Evolutionary conservation across 2,888 invertebrate genomes (phyloP).

Genomic region (Blastobasis lacticolella): DNA sequence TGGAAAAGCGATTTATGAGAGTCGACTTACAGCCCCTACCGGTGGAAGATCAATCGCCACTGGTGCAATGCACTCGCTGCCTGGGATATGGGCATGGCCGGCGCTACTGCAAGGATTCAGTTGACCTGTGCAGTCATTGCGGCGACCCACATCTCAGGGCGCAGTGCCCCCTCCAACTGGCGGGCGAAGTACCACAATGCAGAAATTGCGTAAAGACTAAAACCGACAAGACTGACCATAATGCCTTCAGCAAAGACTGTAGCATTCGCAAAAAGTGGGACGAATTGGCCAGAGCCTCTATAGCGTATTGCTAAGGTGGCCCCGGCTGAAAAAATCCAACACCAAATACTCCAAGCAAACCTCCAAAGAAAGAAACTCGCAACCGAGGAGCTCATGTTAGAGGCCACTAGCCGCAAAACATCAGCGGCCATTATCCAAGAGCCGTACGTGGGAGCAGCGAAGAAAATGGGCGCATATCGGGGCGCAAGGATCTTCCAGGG

Average conservation of each 20-base stretch:
- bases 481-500: background rate
- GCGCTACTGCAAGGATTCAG: slow-evolving; percentile 9
- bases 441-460: background rate
- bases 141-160: slow-evolving; percentile 11
- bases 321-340: background rate
- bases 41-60: too few species aligned
- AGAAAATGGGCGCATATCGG: background rate
- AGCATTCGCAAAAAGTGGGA: background rate
- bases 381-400: background rate
- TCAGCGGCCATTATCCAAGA: background rate
- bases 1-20: background rate
- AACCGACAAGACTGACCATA: slow-evolving; percentile 1
- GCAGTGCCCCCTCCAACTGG: slow-evolving; percentile 4
- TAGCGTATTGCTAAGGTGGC: background rate
- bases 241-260: slow-evolving; percentile 1
- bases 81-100: slow-evolving; percentile 11
- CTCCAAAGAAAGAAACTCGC: background rate
- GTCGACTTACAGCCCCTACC: too few species aligned
- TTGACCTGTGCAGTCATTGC: slow-evolving; percentile 15
- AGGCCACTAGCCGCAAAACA: background rate
- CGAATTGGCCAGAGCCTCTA: background rate
- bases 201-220: slow-evolving; percentile 5
- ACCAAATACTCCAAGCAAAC: background rate
- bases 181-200: slow-evolving; percentile 2
- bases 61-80: too few species aligned